These are phyloP conservation scores for Thereva nobilitata DNA, from an alignment of 2,888 invertebrate genomes.

Conservation along the genomic window DNA sequence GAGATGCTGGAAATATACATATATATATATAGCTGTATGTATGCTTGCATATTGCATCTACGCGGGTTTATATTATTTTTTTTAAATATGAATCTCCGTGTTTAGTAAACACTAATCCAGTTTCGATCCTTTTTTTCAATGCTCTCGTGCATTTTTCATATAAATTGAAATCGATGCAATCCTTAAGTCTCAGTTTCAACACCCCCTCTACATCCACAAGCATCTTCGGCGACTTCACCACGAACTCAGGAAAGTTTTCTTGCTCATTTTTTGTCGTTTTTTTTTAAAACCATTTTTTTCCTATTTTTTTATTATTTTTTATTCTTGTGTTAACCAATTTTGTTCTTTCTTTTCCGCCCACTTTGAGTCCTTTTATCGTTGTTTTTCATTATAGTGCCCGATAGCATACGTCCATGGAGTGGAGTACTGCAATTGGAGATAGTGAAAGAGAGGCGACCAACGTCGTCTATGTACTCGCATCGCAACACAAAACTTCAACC, in stretches of 20 bases:
- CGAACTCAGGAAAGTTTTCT: constrained; percentile 10
- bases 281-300: neutral
- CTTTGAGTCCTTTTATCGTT: constrained; percentile 38
- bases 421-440: constrained; percentile 19
- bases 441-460: constrained; percentile 34
- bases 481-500: constrained; percentile 28
- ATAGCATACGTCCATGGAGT: constrained; percentile 33
- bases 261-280: constrained; percentile 5
- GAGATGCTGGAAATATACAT: too few species aligned
- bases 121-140: too few species aligned
- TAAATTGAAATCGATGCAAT: too few species aligned
- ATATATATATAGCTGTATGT: too few species aligned
- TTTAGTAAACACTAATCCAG: too few species aligned
- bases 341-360: constrained; percentile 41
- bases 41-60: too few species aligned
- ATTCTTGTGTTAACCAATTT: constrained; percentile 37
- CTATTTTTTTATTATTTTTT: constrained; percentile 4
- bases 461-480: constrained; percentile 27
- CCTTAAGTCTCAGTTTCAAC: too few species aligned
- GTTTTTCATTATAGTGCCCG: constrained; percentile 30
- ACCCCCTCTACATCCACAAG: constrained; percentile 7
- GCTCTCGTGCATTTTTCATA: too few species aligned
- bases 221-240: constrained; percentile 1
- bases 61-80: too few species aligned
- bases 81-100: too few species aligned